These are phyloP conservation scores for Epinotia nisella DNA, from an alignment of 2,888 invertebrate genomes.

Conservation along the genomic window DNA sequence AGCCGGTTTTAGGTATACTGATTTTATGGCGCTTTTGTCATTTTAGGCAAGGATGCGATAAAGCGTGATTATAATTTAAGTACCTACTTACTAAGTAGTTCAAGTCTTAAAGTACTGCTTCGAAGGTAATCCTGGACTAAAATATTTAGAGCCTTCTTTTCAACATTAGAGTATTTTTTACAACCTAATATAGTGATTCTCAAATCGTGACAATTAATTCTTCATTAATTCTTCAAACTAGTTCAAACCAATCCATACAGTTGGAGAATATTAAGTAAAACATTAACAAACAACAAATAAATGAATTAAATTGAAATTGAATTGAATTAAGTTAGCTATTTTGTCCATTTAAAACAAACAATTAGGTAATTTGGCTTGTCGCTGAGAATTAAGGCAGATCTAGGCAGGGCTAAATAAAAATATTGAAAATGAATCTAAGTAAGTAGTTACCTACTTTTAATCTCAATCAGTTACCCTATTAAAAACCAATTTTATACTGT, in stretches of 20 bases:
- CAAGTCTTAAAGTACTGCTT: background rate
- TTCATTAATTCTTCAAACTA: no score
- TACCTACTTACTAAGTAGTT: background rate
- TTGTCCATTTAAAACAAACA: no score
- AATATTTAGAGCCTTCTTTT: no score
- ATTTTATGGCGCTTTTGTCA: background rate
- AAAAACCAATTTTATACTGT: conserved; percentile 12
- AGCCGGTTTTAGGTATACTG: background rate
- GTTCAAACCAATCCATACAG: no score
- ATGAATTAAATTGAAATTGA: no score
- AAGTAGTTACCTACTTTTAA: background rate
- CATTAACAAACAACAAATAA: no score
- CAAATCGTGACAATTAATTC: no score
- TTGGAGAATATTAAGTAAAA: no score
- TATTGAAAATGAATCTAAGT: background rate
- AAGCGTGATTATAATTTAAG: background rate
- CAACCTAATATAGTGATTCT: no score
- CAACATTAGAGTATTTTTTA: no score
- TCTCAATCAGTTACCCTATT: background rate
- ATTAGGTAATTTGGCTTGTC: no score
- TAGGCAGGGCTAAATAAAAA: background rate
- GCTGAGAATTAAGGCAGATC: background rate
- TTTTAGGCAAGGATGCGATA: background rate
- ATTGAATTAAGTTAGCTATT: no score
- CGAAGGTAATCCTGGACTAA: background rate